phyloP scores from a whole-genome alignment of 2,113 vertebrate genomes.

The Entelurus aequoreus region DNA sequence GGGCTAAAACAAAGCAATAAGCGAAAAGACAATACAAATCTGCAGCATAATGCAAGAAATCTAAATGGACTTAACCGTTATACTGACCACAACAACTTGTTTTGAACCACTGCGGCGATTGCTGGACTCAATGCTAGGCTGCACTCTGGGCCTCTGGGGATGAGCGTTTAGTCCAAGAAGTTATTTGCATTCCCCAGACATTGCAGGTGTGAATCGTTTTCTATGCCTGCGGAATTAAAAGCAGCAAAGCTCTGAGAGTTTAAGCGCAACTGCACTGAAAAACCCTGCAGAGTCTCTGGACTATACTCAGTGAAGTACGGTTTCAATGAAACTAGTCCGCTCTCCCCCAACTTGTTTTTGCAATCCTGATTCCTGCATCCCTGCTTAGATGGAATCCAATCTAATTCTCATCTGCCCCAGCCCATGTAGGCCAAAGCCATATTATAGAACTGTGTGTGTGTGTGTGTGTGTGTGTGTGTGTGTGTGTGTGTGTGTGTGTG shows the following conservation, averaged over 20 bases:
- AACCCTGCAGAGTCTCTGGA: too few species aligned
- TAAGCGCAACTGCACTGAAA: too few species aligned
- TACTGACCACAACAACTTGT: too few species aligned
- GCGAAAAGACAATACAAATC: not conserved
- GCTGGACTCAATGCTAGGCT: too few species aligned
- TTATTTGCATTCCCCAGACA: constrained; percentile 21
- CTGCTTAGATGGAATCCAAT: constrained; percentile 47
- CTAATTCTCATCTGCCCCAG: constrained; percentile 39
- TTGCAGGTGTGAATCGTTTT: constrained; percentile 15
- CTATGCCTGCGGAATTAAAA: constrained; percentile 13
- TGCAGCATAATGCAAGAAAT: not conserved
- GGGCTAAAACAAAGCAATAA: not conserved
- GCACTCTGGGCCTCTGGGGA: not conserved
- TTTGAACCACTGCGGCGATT: too few species aligned
- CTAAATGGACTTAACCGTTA: too few species aligned
- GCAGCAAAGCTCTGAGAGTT: not conserved
- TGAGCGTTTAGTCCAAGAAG: constrained; percentile 2
- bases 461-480: constrained; percentile 6
- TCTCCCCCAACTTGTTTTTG: not conserved
- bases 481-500: constrained; percentile 6
- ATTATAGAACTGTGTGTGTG: not conserved
- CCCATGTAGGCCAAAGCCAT: constrained; percentile 16
- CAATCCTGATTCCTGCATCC: not conserved
- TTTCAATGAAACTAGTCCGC: not conserved
- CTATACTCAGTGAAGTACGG: too few species aligned